Base-by-base conservation (phyloP, 2,797 vertebrate species). In the Anableps anableps region DNA sequence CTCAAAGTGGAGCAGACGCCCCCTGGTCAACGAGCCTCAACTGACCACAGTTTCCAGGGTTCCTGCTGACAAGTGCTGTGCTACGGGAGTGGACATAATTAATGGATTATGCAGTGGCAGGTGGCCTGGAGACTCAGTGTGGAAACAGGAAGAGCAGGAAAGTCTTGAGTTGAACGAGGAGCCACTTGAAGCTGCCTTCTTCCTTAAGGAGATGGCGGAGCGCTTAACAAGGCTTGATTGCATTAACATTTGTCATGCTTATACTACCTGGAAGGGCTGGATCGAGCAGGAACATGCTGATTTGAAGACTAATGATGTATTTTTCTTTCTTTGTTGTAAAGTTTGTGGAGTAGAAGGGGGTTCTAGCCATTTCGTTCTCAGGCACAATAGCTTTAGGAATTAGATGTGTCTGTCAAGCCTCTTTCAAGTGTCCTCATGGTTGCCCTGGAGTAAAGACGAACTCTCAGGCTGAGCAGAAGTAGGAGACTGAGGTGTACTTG, bases 201-300 rank as follows among this genome's bases (percentile, higher is more conserved):
- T 89, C 75, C 86, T 91, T 62, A 75, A 91, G 87, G 87, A 93
- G 92, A 89, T 77, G 91, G 88, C 76, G 60, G 81, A 88, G 88
- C 88, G 90, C 92, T 95, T 95, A 94, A 93, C 92, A 86, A 90
- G 89, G 88, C 91, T 89, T 95, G 95, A 95, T 95, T 96, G 94
- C 95, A 95, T 95, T 96, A 95, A 94, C 94, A 95, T 94, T 93
- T 94, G 89, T 90, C 90, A 83, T 90, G 90, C 92, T 92, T 87
- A 91, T 80, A 89, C 86, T 87, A 84, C 83, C 85, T 90, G 80
- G 80, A 92, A 90, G 87, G 87, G 88, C 80, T 85, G 87, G 86
- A 90, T 93, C 73, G 80, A 86, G 88, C 85, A 80, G 87, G 82
- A 88, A 88, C 88, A 91, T 89, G 85, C 91, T 93, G 93, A 95